Evolutionary conservation across 23 tunicate species (phyloP).

Genomic region (Halocynthia roretzi): DNA sequence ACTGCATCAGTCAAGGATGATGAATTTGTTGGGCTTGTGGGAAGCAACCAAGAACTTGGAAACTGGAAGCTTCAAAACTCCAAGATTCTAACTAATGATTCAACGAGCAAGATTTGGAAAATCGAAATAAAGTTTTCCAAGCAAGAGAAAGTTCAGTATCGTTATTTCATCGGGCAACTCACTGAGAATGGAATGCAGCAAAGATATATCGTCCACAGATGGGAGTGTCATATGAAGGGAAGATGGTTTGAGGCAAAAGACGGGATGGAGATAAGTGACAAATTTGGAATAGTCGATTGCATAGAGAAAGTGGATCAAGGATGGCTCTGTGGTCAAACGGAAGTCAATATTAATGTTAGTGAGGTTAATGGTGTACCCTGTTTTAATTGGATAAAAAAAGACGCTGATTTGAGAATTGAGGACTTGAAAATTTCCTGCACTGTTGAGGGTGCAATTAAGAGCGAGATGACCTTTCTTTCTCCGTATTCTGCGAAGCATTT

Average conservation of each 20-base stretch:
- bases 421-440: slow-evolving; percentile 3
- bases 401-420: neutral
- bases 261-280: neutral
- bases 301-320: slow-evolving; percentile 15
- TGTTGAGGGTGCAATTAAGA: no score
- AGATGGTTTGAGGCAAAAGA: neutral
- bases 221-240: neutral
- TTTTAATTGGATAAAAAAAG: slow-evolving; percentile 9
- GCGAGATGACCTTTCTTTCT: neutral
- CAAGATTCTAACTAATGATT: slow-evolving; percentile 1
- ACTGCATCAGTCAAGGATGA: neutral
- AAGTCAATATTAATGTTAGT: slow-evolving; percentile 31
- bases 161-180: slow-evolving; percentile 3
- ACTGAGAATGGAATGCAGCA: neutral
- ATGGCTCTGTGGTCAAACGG: slow-evolving; percentile 39
- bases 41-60: slow-evolving; percentile 23
- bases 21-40: slow-evolving; percentile 44
- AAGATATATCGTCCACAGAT: neutral
- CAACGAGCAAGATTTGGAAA: neutral
- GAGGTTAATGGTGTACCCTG: slow-evolving; percentile 9
- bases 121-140: neutral
- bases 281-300: neutral
- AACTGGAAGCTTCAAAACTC: slow-evolving; percentile 21
- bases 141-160: neutral
- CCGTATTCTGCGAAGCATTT: neutral